Conservation (phyloP, 1,140 invertebrate genomes). For the Papilio glaucus region DNA sequence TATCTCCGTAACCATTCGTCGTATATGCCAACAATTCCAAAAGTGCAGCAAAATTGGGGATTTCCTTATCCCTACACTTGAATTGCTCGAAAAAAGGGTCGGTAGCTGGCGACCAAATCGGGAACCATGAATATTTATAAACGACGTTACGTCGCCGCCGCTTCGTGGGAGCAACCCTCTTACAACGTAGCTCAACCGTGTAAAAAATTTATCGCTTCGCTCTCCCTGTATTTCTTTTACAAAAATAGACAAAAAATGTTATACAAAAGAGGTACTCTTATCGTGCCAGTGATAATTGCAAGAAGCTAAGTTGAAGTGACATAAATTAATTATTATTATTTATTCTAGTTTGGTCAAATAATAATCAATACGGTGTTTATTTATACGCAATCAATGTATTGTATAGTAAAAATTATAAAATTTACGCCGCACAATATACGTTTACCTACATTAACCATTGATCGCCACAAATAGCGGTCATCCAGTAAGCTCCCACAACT, state of each 20-base stretch:
- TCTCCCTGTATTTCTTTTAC: background rate
- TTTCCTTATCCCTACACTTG: constrained; percentile 26
- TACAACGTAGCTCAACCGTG: constrained; percentile 12
- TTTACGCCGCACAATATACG: background rate
- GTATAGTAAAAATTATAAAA: background rate
- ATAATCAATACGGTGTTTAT: background rate
- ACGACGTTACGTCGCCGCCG: constrained; percentile 37
- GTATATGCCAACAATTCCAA: background rate
- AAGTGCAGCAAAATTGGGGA: constrained; percentile 36
- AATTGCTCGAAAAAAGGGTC: constrained; percentile 29
- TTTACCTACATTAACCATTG: no score
- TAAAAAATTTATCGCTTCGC: background rate
- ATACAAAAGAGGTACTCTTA: background rate
- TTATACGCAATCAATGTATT: background rate
- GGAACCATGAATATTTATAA: constrained; percentile 44
- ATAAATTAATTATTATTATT: no score
- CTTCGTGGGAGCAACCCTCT: constrained; percentile 7
- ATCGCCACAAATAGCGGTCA: no score
- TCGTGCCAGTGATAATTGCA: background rate
- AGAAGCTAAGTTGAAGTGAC: no score
- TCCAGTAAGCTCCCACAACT: no score
- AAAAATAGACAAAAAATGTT: background rate
- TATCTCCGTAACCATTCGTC: background rate
- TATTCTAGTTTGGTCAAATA: no score
- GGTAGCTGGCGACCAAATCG: constrained; percentile 17